phyloP scores from a whole-genome alignment of 2,797 vertebrate species.

The Crossoptilon crossoptilon region DNA sequence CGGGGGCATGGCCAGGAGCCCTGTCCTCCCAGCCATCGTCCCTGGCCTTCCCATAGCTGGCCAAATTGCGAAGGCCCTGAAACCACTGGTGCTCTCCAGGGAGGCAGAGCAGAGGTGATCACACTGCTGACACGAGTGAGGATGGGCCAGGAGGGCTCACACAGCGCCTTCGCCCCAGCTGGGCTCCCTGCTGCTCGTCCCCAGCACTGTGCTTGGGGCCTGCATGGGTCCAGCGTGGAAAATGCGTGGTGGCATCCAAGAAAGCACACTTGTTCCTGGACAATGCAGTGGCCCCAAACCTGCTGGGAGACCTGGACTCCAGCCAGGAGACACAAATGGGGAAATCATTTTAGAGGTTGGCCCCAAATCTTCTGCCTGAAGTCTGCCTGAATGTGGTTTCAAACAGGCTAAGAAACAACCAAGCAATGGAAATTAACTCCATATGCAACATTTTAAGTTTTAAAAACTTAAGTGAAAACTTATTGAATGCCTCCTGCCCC shows the following conservation, averaged over 20 bases:
- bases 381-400: not conserved
- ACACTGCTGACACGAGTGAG: not conserved
- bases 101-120: not conserved
- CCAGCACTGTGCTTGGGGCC: rapidly evolving
- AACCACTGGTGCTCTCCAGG: not conserved
- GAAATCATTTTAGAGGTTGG: not conserved
- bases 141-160: not conserved
- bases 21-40: not conserved
- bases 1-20: not conserved
- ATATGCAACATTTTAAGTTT: not conserved
- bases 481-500: not conserved
- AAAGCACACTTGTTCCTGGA: rapidly evolving
- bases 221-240: rapidly evolving
- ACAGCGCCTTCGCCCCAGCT: rapidly evolving
- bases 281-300: not conserved
- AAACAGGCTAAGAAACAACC: not conserved
- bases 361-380: not conserved
- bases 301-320: not conserved
- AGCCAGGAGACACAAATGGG: not conserved
- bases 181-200: not conserved
- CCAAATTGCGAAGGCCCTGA: not conserved
- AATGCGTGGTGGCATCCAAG: rapidly evolving
- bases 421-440: not conserved
- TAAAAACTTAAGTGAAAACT: not conserved
- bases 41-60: not conserved